A percentile compares a stretch with the other conserved stretches of the same genome.
Evolutionary conservation across 2,888 invertebrate genomes (phyloP).

Genomic region (Urechis unicinctus): DNA sequence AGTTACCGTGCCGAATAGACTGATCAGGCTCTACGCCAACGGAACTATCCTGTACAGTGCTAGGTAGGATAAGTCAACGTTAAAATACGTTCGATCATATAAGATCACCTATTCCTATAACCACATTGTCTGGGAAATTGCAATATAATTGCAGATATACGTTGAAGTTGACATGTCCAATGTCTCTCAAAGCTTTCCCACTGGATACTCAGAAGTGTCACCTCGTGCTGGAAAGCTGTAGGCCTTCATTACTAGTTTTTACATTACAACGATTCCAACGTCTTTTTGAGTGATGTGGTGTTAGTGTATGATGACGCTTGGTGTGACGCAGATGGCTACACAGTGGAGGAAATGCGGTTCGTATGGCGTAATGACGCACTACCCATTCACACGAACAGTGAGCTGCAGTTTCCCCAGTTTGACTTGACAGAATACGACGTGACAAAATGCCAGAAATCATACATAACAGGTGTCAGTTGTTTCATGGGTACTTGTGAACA

Average conservation of each 20-base stretch:
- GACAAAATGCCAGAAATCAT: slow-evolving; percentile 21
- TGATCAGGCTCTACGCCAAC: slow-evolving; percentile 20
- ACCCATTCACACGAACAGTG: slow-evolving; percentile 15
- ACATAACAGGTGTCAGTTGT: slow-evolving; percentile 19
- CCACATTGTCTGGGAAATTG: too few species aligned
- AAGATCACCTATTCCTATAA: too few species aligned
- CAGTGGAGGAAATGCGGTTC: slow-evolving; percentile 22
- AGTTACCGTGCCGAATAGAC: slow-evolving; percentile 21
- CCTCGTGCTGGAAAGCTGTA: slow-evolving; percentile 41
- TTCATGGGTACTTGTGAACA: slow-evolving; percentile 42
- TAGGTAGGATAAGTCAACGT: slow-evolving; percentile 15
- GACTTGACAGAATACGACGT: slow-evolving; percentile 12
- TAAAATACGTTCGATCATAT: background rate
- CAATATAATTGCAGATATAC: slow-evolving; percentile 12
- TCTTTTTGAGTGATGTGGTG: background rate
- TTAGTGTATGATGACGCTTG: background rate
- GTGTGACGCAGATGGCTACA: slow-evolving; percentile 18
- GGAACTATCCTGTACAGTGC: slow-evolving; percentile 22
- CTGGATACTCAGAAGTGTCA: slow-evolving; percentile 38
- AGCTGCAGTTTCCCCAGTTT: slow-evolving; percentile 22
- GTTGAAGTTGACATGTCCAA: slow-evolving; percentile 28
- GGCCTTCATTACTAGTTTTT: slow-evolving; percentile 16
- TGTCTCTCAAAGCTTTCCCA: slow-evolving; percentile 41
- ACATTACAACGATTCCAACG: background rate
- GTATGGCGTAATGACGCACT: slow-evolving; percentile 11